phyloP scores from a whole-genome alignment of 2,797 vertebrate genomes.

The Betta splendens region DNA sequence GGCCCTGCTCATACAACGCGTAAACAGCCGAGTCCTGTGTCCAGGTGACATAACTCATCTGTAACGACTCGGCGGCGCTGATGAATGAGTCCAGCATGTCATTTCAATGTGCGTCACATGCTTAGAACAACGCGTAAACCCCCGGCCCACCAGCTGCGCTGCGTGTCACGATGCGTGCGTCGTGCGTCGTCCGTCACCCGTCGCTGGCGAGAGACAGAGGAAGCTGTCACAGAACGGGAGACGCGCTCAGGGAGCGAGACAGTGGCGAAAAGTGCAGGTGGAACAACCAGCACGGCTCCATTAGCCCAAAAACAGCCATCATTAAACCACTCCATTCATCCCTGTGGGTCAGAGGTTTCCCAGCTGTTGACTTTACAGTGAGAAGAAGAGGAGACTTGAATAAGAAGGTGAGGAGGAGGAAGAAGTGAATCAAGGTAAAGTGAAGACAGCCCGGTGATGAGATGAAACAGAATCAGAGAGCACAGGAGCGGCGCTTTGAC shows the following conservation, averaged over 20 bases:
- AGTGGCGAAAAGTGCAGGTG: not conserved
- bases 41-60: too few relatives aligned
- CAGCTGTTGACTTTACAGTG: slow-evolving; percentile 11
- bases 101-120: too few relatives aligned
- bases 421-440: slow-evolving; percentile 18
- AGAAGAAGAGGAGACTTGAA: slow-evolving; percentile 12
- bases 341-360: not conserved
- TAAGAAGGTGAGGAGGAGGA: not conserved
- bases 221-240: not conserved
- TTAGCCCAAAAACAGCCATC: not conserved
- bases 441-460: slow-evolving; percentile 20
- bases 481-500: slow-evolving; percentile 17
- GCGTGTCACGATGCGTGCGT: not conserved
- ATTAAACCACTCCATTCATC: not conserved
- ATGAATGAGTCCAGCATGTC: too few relatives aligned
- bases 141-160: not conserved
- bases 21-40: slow-evolving; percentile 32
- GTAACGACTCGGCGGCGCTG: too few relatives aligned
- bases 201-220: not conserved
- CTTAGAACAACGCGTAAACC: not conserved
- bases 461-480: slow-evolving; percentile 48
- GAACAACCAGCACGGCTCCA: not conserved
- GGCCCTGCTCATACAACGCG: too few relatives aligned
- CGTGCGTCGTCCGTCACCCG: not conserved
- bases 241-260: not conserved